Evolutionary conservation across 2,797 vertebrate species (phyloP), one percentile per base, ranked within the genome.

Genomic region (Harpagifer antarcticus): DNA sequence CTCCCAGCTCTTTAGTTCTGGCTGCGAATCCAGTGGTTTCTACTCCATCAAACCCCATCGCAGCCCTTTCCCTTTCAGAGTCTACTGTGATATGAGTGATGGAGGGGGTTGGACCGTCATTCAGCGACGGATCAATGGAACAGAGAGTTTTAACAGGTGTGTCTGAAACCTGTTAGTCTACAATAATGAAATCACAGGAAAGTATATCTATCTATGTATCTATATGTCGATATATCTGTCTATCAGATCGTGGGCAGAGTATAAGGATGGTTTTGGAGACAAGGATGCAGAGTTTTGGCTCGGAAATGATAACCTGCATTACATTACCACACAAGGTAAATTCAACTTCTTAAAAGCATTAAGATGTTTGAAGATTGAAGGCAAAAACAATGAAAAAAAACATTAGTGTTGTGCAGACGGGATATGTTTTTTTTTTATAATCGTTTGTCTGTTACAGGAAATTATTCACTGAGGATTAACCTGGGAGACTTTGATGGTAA

Each of bases 21-120:
- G 96, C 2, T 85, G 89, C 63, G 95, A 78, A 49, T 71, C 66
- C 63, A 98, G 92, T 85, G 97, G 96, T 72, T 94, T 96, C 89
- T 98, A 97, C 88, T 93, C 79, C 82, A 94, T 98, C 79, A 95
- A 93, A 72, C 96, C 96, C 64, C 27, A 82, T 0, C 69, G 79
- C 69, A 96, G 95, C 67, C 88, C 91, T 10, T 48, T 14, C 33
- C 85, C 85, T 33, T 88, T 97, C 76, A 84, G 80, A 68, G 96
- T 94, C 0, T 97, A 94, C 86, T 99, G 97, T 86, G 97, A 98
- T 67, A 97, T 98, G 97, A 93, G 91, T 44, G 96, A 97, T 19
- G 96, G 96, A 63, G 97, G 97, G 4, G 98, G 98, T 4, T 99
- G 98, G 98, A 98, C 96, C 9, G 93, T 99, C 66, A 92, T 99